A percentile compares a stretch with the other conserved stretches of the same genome.
These are phyloP conservation scores for Calyptomena viridis DNA, from an alignment of 2,113 vertebrate genomes.

Conservation along the genomic window DNA sequence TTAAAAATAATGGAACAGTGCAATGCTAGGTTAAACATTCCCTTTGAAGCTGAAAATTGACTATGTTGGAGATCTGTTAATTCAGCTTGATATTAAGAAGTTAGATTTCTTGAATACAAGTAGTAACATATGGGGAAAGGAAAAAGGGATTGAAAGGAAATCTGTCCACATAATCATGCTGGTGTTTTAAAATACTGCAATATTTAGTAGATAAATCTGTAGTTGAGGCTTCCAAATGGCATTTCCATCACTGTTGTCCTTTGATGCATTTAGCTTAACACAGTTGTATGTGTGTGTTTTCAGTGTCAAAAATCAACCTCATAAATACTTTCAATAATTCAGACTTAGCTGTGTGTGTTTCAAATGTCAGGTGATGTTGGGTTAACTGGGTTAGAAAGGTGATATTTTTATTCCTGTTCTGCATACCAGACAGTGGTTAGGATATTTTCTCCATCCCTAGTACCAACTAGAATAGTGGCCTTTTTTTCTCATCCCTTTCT, in stretches of 20 bases:
- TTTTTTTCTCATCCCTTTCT: neutral
- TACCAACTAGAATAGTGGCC: neutral
- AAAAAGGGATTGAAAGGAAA: neutral
- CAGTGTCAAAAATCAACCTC: neutral
- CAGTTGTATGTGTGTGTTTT: neutral
- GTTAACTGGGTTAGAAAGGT: neutral
- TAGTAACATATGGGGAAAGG: conserved; percentile 12
- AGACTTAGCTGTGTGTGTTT: neutral
- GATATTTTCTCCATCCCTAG: neutral
- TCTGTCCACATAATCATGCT: neutral
- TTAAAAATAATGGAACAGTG: neutral
- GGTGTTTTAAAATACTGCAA: neutral
- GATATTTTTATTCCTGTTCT: neutral
- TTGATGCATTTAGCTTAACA: neutral
- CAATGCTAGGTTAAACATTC: conserved; percentile 7
- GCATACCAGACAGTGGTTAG: neutral
- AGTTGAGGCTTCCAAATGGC: neutral
- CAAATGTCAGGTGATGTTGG: neutral
- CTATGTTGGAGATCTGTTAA: neutral
- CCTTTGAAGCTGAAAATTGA: neutral
- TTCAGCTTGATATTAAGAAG: conserved; percentile 24
- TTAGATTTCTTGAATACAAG: neutral
- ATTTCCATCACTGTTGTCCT: neutral
- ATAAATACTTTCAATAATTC: neutral
- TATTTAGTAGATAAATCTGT: neutral